These are phyloP conservation scores for Azorinus chamasolen DNA, from an alignment of 2,888 invertebrate genomes.

Conservation along the genomic window DNA sequence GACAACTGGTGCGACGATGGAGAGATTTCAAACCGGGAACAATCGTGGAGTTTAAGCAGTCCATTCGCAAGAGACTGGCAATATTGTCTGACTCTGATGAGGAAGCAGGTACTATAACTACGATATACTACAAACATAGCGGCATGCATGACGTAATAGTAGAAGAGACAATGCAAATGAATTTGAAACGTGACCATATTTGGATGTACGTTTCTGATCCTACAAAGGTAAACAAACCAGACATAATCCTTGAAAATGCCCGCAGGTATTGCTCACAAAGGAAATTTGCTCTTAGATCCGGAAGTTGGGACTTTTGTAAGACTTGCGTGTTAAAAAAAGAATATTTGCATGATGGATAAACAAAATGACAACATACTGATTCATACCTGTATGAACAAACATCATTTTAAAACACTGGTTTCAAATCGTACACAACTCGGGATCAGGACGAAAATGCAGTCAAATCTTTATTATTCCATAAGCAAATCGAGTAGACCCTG, in stretches of 20 bases:
- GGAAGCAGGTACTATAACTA: slow-evolving; percentile 22
- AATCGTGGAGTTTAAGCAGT: slow-evolving; percentile 41
- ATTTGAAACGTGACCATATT: slow-evolving; percentile 17
- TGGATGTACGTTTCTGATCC: slow-evolving; percentile 35
- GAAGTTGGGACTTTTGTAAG: slow-evolving; percentile 28
- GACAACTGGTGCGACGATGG: slow-evolving; percentile 23
- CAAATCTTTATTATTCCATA: too few relatives aligned
- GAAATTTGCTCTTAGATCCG: slow-evolving; percentile 16
- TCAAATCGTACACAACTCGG: too few relatives aligned
- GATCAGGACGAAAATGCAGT: too few relatives aligned
- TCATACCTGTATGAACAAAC: too few relatives aligned
- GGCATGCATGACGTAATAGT: slow-evolving; percentile 42
- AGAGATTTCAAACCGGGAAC: slow-evolving; percentile 29
- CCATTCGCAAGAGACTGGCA: slow-evolving; percentile 38
- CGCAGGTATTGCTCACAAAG: slow-evolving; percentile 9
- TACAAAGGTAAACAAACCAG: slow-evolving; percentile 1
- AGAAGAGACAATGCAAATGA: slow-evolving; percentile 29
- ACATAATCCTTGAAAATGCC: slow-evolving; percentile 9
- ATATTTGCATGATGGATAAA: too few relatives aligned
- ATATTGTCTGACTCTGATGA: slow-evolving; percentile 30
- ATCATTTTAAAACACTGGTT: too few relatives aligned
- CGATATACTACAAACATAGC: slow-evolving; percentile 45
- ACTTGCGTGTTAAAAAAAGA: slow-evolving; percentile 11
- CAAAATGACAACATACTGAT: too few relatives aligned
- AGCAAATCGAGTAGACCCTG: too few relatives aligned